Evolutionary conservation across 2,888 invertebrate genomes (phyloP), one percentile per base, ranked within the genome.

Genomic region (Diloba caeruleocephala): DNA sequence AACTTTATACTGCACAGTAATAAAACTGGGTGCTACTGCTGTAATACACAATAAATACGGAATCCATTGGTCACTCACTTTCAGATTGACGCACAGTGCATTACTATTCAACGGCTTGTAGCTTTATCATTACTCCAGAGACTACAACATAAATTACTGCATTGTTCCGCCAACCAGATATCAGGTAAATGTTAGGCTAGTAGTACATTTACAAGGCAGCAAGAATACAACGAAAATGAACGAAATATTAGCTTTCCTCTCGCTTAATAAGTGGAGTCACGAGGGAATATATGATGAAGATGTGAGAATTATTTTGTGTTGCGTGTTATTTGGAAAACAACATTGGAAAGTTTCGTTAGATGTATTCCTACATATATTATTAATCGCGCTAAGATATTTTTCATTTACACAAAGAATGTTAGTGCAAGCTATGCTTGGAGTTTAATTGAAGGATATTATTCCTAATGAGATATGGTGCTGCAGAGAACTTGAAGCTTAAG

Each of bases 81-180:
- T 72, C 71, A 70, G 73, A 76, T 79, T 71, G 73, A 72, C 74
- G 76, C 72, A 74, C 68, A 72, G 76, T 74, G 66, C 76, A 80
- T 80, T 76, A 79, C 75, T 72, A 79, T 82, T 80, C 82, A 79
- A 80, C 79, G 63, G 79, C 80, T 81, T 82, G 84, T 85, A 82
- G 78, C 79, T 76, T 79, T 84, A 84, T 85, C 85, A 85, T 82
- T 82, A 81, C 84, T 78, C 81, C 41, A 59, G 81, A 67, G 81
- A 79, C 70, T 54, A 10, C 49, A 57, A 72, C 75, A 79, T 87
- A 85, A 87, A 87, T 87, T 82, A 82, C 78, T 71, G 74, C 77
- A 86, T 84, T 85, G 85, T 84, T 82, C 79, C 65, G 63, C 48
- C 21, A 59, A 51, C 64, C 52, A 66, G 55, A 48, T 64, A 29